Evolutionary conservation across 2,888 invertebrate species (phyloP).

Genomic region (Epistrophella euchroma): DNA sequence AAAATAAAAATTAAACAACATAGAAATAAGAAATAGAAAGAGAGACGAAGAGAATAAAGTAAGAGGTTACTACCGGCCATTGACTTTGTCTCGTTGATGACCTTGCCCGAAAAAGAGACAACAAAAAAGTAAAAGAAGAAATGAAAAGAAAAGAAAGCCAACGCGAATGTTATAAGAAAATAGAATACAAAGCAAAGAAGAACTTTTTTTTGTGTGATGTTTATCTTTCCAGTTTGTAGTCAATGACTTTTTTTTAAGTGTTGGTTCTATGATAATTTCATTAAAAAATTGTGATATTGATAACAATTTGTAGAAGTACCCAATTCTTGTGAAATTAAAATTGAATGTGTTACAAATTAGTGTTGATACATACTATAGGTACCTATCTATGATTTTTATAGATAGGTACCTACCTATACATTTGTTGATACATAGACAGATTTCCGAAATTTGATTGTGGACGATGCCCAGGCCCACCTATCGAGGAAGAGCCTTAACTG

Average conservation of each 20-base stretch:
- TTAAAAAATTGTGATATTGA: not conserved
- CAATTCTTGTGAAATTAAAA: too few species aligned
- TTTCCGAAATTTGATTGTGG: too few species aligned
- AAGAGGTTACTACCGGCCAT: slow-evolving; percentile 83
- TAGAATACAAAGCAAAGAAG: not conserved
- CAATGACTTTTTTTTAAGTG: not conserved
- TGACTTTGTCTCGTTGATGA: slow-evolving; percentile 84
- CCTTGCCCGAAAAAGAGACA: slow-evolving; percentile 83
- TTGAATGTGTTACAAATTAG: too few species aligned
- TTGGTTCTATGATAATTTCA: not conserved
- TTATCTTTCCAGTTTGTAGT: not conserved
- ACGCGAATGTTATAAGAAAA: slow-evolving; percentile 17
- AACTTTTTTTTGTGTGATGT: not conserved
- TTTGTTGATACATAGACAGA: too few species aligned
- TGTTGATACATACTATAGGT: too few species aligned
- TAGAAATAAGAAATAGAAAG: slow-evolving; percentile 1
- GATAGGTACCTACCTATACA: too few species aligned
- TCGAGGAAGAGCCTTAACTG: too few species aligned
- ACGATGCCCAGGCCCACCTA: too few species aligned
- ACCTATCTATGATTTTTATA: too few species aligned
- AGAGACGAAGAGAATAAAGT: slow-evolving; percentile 54
- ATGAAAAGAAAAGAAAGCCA: slow-evolving; percentile 45
- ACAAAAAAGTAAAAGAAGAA: slow-evolving; percentile 33
- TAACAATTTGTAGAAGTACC: not conserved
- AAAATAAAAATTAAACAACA: slow-evolving; percentile 20